Conservation (phyloP, 2,113 vertebrate genomes). For the Tyto alba region DNA sequence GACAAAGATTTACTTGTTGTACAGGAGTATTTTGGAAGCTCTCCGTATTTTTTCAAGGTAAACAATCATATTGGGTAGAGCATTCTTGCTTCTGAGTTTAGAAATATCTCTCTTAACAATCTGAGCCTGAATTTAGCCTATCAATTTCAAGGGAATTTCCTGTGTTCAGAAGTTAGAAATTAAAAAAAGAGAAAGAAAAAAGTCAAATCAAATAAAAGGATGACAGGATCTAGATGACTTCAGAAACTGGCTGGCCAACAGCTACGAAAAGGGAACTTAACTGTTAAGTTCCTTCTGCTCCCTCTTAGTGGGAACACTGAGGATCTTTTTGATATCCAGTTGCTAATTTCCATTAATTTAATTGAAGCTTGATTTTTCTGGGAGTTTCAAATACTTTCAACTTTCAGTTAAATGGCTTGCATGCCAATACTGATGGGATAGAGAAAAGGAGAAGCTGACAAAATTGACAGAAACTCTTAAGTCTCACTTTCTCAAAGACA, state of each 20-base stretch:
- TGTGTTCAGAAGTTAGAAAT: neutral
- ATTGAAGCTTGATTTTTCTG: neutral
- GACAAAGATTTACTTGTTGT: neutral
- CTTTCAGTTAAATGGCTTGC: neutral
- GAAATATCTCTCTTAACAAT: neutral
- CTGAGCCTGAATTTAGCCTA: neutral
- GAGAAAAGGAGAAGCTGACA: neutral
- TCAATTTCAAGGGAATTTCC: neutral
- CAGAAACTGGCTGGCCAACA: neutral
- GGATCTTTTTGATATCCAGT: neutral
- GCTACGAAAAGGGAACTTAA: neutral
- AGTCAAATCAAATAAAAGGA: neutral
- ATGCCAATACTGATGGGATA: neutral
- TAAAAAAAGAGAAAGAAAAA: neutral
- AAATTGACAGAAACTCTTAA: neutral
- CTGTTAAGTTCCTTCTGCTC: neutral
- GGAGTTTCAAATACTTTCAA: neutral
- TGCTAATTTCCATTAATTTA: neutral
- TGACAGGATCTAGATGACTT: neutral
- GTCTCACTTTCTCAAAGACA: neutral
- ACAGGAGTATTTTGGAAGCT: neutral
- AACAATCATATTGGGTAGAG: neutral
- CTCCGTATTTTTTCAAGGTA: neutral
- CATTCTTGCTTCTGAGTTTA: neutral
- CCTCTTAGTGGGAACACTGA: neutral